Conservation (phyloP, 2,113 vertebrate species). For the Gavialis gangeticus region DNA sequence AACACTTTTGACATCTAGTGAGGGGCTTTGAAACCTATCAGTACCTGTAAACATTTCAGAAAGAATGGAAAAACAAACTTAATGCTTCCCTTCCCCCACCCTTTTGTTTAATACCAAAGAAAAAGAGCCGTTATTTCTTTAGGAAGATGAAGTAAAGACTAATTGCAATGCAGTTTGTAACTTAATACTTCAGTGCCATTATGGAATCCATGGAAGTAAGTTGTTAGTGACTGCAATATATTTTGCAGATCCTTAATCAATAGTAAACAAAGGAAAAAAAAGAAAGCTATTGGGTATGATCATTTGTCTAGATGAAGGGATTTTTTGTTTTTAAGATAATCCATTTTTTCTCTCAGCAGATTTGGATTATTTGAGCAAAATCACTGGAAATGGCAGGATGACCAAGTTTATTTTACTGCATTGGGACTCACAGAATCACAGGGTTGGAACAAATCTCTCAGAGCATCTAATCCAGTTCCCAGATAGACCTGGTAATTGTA, state of each 20-base stretch:
- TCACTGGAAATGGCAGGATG: neutral
- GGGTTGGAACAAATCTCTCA: neutral
- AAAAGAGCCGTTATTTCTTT: neutral
- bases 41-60: neutral
- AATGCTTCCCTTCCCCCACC: too few relatives aligned
- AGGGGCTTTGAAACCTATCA: neutral
- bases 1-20: neutral
- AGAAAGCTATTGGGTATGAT: fast-evolving
- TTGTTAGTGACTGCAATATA: neutral
- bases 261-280: neutral
- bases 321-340: neutral
- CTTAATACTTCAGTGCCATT: neutral
- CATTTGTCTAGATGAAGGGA: neutral
- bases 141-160: neutral
- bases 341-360: neutral
- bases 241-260: neutral
- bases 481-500: too few relatives aligned
- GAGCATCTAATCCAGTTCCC: neutral
- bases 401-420: neutral
- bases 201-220: neutral
- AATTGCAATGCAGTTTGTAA: neutral
- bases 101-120: neutral
- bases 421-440: neutral
- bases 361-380: neutral
- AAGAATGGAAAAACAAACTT: neutral